phyloP scores from a whole-genome alignment of 2,113 vertebrate species.

The Hemicordylus capensis region DNA sequence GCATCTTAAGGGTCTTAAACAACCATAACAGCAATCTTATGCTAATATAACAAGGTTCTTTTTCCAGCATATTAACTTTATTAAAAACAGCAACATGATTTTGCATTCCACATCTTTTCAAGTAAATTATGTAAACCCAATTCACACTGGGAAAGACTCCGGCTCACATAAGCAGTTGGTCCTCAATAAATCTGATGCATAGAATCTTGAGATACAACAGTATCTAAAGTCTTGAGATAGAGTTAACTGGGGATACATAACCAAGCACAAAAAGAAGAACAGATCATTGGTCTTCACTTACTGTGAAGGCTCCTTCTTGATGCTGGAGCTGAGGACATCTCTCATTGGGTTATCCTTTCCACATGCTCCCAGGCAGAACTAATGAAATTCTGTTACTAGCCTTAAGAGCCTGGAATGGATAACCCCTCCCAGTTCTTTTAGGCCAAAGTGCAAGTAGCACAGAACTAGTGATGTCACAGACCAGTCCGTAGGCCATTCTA shows the following conservation, averaged over 20 bases:
- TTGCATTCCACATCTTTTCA: not conserved
- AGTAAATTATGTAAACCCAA: not conserved
- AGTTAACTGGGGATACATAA: not conserved
- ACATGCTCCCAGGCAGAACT: no score
- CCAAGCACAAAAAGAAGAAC: not conserved
- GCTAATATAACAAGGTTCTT: not conserved
- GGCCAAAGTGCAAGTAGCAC: no score
- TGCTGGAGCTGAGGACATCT: no score
- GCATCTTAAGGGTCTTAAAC: no score
- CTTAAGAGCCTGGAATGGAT: no score
- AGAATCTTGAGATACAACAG: not conserved
- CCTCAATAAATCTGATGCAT: not conserved
- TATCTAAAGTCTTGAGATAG: not conserved
- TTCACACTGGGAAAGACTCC: not conserved
- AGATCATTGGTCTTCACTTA: no score
- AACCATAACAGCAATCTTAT: not conserved
- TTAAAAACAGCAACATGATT: not conserved
- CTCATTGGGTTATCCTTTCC: no score
- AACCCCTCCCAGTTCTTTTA: no score
- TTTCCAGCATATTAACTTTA: not conserved
- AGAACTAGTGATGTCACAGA: no score
- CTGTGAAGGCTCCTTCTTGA: no score
- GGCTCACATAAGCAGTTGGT: not conserved
- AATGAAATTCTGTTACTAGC: no score
- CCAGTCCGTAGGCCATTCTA: no score